Evolutionary conservation across 2,113 vertebrate species (phyloP), one percentile per base, ranked within the genome.

Genomic region (Thalassarche chlororhynchos): DNA sequence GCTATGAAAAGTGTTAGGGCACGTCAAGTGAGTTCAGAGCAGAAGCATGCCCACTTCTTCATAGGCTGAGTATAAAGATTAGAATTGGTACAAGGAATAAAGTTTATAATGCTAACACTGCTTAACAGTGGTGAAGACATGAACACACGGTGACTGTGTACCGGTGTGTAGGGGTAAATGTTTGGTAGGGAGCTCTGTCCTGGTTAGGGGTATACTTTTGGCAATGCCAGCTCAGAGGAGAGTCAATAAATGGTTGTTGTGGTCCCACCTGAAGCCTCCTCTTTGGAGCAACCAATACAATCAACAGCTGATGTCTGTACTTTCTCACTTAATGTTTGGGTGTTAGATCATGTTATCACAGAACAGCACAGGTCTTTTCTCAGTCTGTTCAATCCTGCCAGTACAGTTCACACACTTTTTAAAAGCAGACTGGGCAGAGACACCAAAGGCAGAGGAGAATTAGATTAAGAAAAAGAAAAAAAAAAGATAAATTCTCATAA

Each of bases 191-290:
- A 44, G 14, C 10, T 71, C 29, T 87, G 16, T 31, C 40, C n/a
- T 2, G 1, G 8, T n/a, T 76, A 40, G 12, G 21, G 15, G 1
- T 25, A 5, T 34, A 52, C 23, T 76, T 82, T 42, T n/a, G 20
- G 8, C 26, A 40, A 38, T 0, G 1, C 4, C 28, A 58, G 9
- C 6, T 55, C 65, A n/a, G 5, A 60, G 13, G 1, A 82, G 21
- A 57, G 10, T 55, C 34, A 78, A 9, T 10, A 77, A 79, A 55
- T 57, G 14, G 4, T 38, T 78, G 9, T 16, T 24, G 18, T 55
- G 51, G 25, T 78, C 20, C 13, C 23, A 90, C 12, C 17, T 61
- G 66, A 69, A 94, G 7, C 29, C 8, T 66, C 8, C 58, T 77
- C 18, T 75, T 91, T 64, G 75, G 24, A 82, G 23, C 6, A 61